These are phyloP conservation scores for Sardinella longiceps DNA, from an alignment of 2,797 vertebrate genomes.

Conservation along the genomic window DNA sequence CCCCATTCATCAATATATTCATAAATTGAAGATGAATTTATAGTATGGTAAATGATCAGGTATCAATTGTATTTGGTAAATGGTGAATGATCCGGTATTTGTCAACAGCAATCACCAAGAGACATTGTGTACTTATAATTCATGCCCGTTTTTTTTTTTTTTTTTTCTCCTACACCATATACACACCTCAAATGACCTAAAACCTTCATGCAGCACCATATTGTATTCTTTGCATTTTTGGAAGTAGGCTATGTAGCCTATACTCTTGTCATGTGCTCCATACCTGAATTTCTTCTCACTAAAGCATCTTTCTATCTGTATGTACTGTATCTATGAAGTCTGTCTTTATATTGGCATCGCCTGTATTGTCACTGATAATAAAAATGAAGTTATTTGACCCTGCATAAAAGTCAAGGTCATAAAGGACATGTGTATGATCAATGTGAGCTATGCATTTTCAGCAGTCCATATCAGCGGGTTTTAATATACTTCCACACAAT, in stretches of 20 bases:
- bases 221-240: too few relatives aligned
- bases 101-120: not conserved
- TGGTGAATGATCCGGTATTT: too few relatives aligned
- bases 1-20: not conserved
- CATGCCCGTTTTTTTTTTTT: too few relatives aligned
- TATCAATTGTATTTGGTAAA: not conserved
- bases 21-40: not conserved
- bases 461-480: not conserved
- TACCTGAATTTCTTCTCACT: too few relatives aligned
- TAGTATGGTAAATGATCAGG: too few relatives aligned
- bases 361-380: not conserved
- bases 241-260: too few relatives aligned
- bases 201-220: too few relatives aligned
- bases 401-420: not conserved
- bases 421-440: not conserved
- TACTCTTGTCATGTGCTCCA: too few relatives aligned
- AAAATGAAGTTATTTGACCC: not conserved
- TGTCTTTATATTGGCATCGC: not conserved
- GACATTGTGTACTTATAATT: not conserved
- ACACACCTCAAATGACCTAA: too few relatives aligned
- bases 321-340: not conserved
- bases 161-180: too few relatives aligned
- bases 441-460: not conserved
- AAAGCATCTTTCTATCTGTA: too few relatives aligned
- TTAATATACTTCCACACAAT: slow-evolving; percentile 1